These are phyloP conservation scores for Rhincodon typus DNA, from an alignment of 2,797 vertebrate species.

Conservation along the genomic window DNA sequence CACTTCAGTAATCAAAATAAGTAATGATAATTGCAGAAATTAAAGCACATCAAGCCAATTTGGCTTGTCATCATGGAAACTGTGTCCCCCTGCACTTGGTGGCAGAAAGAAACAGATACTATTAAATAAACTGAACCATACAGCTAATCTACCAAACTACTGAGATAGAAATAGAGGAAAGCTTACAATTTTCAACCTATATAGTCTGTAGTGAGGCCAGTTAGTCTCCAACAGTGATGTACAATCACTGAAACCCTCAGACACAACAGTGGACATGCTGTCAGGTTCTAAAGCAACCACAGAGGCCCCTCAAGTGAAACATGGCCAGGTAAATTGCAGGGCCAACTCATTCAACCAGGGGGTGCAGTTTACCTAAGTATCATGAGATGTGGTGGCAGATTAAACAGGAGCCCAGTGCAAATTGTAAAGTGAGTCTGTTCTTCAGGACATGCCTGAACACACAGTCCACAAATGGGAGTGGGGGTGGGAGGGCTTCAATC, in stretches of 20 bases:
- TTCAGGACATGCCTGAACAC: background rate
- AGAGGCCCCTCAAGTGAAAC: background rate
- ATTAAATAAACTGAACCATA: background rate
- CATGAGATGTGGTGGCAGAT: background rate
- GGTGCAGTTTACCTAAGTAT: background rate
- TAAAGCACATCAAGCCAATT: conserved; percentile 18
- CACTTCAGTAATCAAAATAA: background rate
- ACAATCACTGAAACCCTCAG: background rate
- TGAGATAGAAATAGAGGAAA: background rate
- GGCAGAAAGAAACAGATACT: background rate
- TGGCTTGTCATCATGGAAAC: background rate
- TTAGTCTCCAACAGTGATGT: background rate
- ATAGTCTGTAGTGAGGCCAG: background rate
- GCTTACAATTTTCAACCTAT: background rate
- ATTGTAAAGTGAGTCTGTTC: background rate
- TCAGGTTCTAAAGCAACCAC: background rate
- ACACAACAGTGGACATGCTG: background rate
- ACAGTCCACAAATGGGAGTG: too few species aligned
- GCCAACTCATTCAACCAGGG: background rate
- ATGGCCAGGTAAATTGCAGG: background rate
- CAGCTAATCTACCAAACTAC: conserved; percentile 1
- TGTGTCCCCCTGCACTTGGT: background rate
- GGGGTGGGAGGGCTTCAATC: too few species aligned
- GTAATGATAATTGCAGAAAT: conserved; percentile 7
- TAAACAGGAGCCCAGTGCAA: background rate